Base-by-base conservation (phyloP, 2,797 vertebrate genomes). In the Hypotaenidia philippensis region DNA sequence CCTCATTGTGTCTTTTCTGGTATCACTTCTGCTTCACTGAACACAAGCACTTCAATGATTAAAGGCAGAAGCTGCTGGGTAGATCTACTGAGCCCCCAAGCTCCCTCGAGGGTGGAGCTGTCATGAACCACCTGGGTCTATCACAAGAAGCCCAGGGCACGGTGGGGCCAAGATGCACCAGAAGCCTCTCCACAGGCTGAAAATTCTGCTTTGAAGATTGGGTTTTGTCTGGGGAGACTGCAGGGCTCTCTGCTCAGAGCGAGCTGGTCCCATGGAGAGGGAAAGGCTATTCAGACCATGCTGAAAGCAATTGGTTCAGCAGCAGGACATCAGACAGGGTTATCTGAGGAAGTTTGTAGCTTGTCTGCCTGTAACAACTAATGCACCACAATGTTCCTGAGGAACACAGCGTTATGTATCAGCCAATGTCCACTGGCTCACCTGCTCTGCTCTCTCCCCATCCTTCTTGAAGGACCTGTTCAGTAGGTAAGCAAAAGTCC, bases 71-170 rank as follows among this genome's bases (percentile, higher is more conserved):
- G 31, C 38, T 68, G 85, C 17, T n/a, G 69, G 34, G 40, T 70
- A n/a, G 45, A 71, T 45, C 80, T 50, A 23, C 15, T 44, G 27
- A 31, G 22, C 15, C 22, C n/a, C 59, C 8, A 66, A 18, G 10
- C 34, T 69, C 18, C 27, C 20, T 13, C 22, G 36, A 14, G 26
- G 23, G 2, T 53, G 25, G 29, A 81, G 38, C 19, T 47, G 26
- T 59, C 26, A 49, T 11, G 32, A 76, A 38, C 20, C 15, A 8
- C 21, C 16, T 0, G 0, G 16, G 11, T 66, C 52, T 25, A 22
- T 18, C 44, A 52, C 17, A 76, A 64, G 11, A 77, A 85, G 26
- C 26, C 21, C 23, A 61, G 55, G 57, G 31, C 10, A 61, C 26
- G 11, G 4, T 40, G 22, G 15, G 52, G 21, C 23, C 22, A 71